Conservation (phyloP, 2,888 invertebrate genomes). For the Perithous albicinctus region DNA sequence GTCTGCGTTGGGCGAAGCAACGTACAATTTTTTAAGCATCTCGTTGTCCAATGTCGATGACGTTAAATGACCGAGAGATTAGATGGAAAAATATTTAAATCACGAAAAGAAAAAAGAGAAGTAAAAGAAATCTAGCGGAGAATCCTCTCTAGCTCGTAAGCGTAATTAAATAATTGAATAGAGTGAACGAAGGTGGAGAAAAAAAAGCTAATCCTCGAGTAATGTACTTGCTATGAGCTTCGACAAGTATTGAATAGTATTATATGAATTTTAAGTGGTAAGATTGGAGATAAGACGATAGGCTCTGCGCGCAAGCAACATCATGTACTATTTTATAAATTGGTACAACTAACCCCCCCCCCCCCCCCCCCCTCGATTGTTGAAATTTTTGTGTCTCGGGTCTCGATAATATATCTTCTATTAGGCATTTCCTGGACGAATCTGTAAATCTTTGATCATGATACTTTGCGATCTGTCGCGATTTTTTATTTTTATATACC, state of each 20-base stretch:
- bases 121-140: constrained; percentile 65
- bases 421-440: no score
- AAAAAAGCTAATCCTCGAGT: constrained; percentile 77
- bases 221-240: constrained; percentile 84
- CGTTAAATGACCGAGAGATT: constrained; percentile 36
- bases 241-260: constrained; percentile 84
- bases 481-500: no score
- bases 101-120: constrained; percentile 33
- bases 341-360: no score
- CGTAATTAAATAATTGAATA: constrained; percentile 65
- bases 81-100: constrained; percentile 49
- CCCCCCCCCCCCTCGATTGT: constrained; percentile 42
- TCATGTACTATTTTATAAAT: constrained; percentile 45
- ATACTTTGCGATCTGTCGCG: no score
- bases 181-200: constrained; percentile 15
- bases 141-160: constrained; percentile 69
- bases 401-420: constrained; percentile 42
- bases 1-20: constrained; percentile 69
- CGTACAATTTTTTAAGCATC: constrained; percentile 64
- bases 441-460: no score
- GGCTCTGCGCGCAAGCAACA: constrained; percentile 44
- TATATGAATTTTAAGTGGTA: constrained; percentile 72
- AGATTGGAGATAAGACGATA: constrained; percentile 65
- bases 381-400: constrained; percentile 48
- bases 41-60: constrained; percentile 19